Evolutionary conservation across 2,113 vertebrate genomes (phyloP).

Genomic region (Isichthys henryi): DNA sequence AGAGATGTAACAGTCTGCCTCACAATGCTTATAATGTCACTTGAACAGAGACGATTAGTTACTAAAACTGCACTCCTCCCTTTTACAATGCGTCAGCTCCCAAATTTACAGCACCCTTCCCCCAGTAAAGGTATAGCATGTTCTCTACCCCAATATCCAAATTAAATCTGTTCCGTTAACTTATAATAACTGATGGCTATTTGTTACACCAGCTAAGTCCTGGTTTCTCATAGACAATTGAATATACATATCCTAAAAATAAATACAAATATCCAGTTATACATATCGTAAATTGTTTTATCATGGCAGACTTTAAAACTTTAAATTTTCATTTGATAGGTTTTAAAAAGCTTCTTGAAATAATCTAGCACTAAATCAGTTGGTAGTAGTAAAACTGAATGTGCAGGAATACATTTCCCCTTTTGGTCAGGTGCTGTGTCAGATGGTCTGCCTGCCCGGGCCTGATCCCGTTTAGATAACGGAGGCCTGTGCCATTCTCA

Average conservation of each 20-base stretch:
- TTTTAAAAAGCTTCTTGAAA: not conserved
- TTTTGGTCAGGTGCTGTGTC: not conserved
- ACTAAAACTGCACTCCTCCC: not conserved
- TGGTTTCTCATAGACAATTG: not conserved
- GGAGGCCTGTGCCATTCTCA: not conserved
- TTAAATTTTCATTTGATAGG: not conserved
- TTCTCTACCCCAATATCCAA: not conserved
- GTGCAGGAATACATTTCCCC: not conserved
- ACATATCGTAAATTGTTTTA: not conserved
- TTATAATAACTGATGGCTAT: not conserved
- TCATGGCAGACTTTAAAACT: not conserved
- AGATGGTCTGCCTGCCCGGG: not conserved
- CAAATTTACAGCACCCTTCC: not conserved
- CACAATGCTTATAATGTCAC: not conserved
- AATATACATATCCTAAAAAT: not conserved
- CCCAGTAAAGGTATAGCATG: not conserved
- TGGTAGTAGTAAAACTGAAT: not conserved
- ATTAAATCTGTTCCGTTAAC: not conserved
- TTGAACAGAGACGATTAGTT: not conserved
- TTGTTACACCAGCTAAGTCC: not conserved
- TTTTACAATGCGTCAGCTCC: not conserved
- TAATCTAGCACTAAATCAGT: not conserved
- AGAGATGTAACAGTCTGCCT: not conserved
- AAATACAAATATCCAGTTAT: not conserved
- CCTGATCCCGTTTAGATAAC: not conserved